These are phyloP conservation scores for Drosophila neoperkinsi DNA, from an alignment of 2,888 invertebrate genomes.

Conservation along the genomic window DNA sequence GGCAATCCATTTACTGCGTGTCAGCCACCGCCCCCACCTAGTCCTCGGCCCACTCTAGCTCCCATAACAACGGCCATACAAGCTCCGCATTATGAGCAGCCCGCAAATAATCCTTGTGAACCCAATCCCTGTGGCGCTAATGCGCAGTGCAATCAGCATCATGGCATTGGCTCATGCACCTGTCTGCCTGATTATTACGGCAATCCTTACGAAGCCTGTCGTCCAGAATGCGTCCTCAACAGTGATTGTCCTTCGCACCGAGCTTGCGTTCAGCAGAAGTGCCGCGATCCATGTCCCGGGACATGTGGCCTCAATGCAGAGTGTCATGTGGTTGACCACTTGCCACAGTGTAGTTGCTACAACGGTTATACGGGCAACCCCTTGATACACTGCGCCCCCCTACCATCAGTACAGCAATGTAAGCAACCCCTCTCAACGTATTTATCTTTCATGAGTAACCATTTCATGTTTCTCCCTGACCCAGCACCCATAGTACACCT, in stretches of 20 bases:
- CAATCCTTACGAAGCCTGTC: conserved; percentile 89
- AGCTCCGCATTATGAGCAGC: conserved; percentile 68
- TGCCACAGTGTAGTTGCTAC: conserved; percentile 90
- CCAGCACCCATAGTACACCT: conserved; percentile 79
- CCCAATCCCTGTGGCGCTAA: conserved; percentile 92
- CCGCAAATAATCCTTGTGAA: conserved; percentile 86
- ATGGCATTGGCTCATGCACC: conserved; percentile 89
- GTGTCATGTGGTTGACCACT: conserved; percentile 91
- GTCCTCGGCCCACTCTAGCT: conserved; percentile 7
- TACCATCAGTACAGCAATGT: conserved; percentile 85
- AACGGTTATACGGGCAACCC: conserved; percentile 90
- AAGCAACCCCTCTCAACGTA: conserved; percentile 81
- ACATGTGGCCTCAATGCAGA: conserved; percentile 90
- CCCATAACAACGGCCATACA: conserved; percentile 44
- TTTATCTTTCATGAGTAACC: conserved; percentile 12
- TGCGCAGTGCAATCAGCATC: conserved; percentile 88
- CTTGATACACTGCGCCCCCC: conserved; percentile 87
- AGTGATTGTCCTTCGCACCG: conserved; percentile 91
- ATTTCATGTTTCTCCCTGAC: conserved; percentile 8
- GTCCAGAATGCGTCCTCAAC: conserved; percentile 92
- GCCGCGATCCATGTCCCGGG: conserved; percentile 92
- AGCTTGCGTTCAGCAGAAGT: conserved; percentile 91
- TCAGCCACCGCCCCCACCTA: conserved; percentile 55
- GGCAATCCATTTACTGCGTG: conserved; percentile 92
- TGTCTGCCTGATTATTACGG: conserved; percentile 89